These are phyloP conservation scores for Cenopis cana DNA, from an alignment of 2,888 invertebrate genomes.

Conservation along the genomic window DNA sequence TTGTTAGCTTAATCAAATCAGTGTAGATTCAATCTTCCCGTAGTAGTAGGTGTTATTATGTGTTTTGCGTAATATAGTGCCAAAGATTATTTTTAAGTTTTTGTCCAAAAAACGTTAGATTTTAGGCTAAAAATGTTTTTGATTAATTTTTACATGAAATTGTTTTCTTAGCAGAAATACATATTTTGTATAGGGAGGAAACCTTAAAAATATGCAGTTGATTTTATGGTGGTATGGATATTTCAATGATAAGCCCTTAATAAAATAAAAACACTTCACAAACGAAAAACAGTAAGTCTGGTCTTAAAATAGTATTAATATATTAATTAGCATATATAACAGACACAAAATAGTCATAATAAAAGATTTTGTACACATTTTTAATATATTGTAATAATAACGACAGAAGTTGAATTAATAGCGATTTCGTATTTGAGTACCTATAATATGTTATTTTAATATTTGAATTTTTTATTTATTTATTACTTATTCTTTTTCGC, in stretches of 20 bases:
- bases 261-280: constrained; percentile 14
- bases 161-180: not conserved
- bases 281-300: constrained; percentile 43
- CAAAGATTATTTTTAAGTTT: constrained; percentile 13
- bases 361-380: constrained; percentile 39
- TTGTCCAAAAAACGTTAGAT: not conserved
- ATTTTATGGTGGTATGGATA: too few relatives aligned
- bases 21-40: constrained; percentile 18
- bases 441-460: not conserved
- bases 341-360: constrained; percentile 32
- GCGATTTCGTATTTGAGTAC: not conserved
- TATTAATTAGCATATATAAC: constrained; percentile 3
- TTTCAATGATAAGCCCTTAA: not conserved
- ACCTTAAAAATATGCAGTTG: too few relatives aligned
- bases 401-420: constrained; percentile 26
- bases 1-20: not conserved
- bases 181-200: not conserved
- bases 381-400: constrained; percentile 28
- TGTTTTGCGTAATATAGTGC: constrained; percentile 36
- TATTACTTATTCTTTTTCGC: too few relatives aligned
- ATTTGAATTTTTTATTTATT: not conserved
- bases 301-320: constrained; percentile 25
- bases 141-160: not conserved
- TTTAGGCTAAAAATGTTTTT: not conserved
- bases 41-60: constrained; percentile 8